Base-by-base conservation (phyloP, 1,140 invertebrate genomes). In the Proctacanthus coquilletti region DNA sequence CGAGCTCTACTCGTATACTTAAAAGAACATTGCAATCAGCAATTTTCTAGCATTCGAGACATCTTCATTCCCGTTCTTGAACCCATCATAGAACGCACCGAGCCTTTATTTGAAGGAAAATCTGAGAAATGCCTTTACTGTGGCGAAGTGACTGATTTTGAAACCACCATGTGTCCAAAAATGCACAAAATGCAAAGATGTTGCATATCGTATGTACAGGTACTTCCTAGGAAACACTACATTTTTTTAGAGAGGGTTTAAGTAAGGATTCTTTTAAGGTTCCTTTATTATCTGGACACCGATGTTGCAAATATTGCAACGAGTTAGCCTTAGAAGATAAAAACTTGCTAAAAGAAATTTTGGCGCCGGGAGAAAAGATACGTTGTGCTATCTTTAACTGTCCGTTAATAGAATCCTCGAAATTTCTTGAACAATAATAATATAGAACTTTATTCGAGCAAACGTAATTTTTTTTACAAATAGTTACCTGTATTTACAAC, bases 181-280 rank as follows among this genome's bases (percentile, higher is more conserved):
- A 39, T 41, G 40, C 41, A 40, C 43, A 38, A 45, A 43, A 39
- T 40, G 36, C 41, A 36, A 43, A 45, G 45, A 43, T 42, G 19
- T 43, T 43, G 47, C 45, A 49, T 13, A 34, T 21, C 13, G 5
- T 10, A 18, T 20, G 11, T 31, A 5, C 18, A 29, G 37, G 18
- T 30, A 39, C 13, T 11, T n/a, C n/a, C n/a, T 25, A 25, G 23
- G n/a, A 25, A 25, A 25, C n/a, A 25, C n/a, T 25, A 25, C n/a
- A 8, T 25, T 25, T 25, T 25, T 25, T 25, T 25, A 25, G n/a
- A n/a, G n/a, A n/a, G n/a, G n/a, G n/a, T n/a, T n/a, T n/a, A n/a
- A n/a, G n/a, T n/a, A n/a, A n/a, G n/a, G n/a, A n/a, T n/a, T n/a
- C n/a, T 21, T 27, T 27, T 27, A 8, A 27, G 23, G 23, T 27